These are phyloP conservation scores for Tribolium madens DNA, from an alignment of 1,140 invertebrate genomes.

Conservation along the genomic window DNA sequence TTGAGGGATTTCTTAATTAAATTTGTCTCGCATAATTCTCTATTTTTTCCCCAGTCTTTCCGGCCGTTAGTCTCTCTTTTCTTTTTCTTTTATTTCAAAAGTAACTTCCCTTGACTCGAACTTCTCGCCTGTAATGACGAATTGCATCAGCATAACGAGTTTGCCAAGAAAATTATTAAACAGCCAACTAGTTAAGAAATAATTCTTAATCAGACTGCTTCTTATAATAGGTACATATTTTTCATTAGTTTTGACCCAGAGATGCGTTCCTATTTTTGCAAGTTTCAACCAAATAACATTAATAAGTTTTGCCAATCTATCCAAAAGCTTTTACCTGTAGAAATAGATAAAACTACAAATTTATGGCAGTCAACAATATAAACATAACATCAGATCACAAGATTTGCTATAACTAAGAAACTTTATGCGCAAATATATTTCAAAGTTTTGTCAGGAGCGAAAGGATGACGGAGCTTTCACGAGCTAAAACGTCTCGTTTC, in stretches of 20 bases:
- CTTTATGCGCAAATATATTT: neutral
- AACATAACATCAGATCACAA: slow-evolving; percentile 12
- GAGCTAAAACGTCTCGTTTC: neutral
- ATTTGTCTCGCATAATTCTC: slow-evolving; percentile 46
- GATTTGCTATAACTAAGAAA: slow-evolving; percentile 7
- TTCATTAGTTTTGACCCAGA: neutral
- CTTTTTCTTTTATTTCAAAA: slow-evolving; percentile 40
- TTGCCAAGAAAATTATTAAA: slow-evolving; percentile 34
- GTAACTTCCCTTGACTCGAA: slow-evolving; percentile 37
- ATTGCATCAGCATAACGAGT: slow-evolving; percentile 41
- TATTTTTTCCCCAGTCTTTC: slow-evolving; percentile 35
- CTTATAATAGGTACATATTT: neutral
- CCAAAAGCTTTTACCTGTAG: slow-evolving; percentile 19
- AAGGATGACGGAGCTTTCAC: neutral
- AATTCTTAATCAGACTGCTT: slow-evolving; percentile 18
- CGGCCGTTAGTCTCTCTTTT: slow-evolving; percentile 35
- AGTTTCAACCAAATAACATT: neutral
- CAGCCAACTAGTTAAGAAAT: slow-evolving; percentile 27
- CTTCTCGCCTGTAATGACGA: slow-evolving; percentile 40
- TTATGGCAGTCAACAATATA: neutral
- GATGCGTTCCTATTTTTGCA: too few species aligned
- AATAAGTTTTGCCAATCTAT: neutral
- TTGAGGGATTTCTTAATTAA: slow-evolving; percentile 45
- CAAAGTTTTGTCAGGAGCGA: neutral
- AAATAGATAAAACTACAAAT: neutral